Base-by-base conservation (phyloP, 2,888 invertebrate species). In the Yponomeuta malinellus region DNA sequence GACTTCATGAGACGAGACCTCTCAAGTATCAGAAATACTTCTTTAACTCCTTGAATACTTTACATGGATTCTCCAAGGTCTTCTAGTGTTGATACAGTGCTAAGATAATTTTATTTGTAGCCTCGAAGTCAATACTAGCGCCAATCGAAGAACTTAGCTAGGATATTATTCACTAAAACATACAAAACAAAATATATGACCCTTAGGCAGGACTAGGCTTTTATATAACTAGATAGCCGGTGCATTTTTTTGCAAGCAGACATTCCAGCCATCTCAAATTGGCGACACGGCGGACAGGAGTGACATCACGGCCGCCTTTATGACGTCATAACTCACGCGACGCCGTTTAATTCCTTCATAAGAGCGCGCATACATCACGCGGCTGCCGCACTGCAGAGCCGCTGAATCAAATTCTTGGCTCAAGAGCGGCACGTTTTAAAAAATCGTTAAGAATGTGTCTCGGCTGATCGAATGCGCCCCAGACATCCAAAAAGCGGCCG, bases 321-420 rank as follows among this genome's bases (percentile, higher is more conserved):
- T 83, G 78, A 81, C 79, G 78, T 79, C 83, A 79, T 85, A 85
- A 83, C 78, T 86, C 83, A 84, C 76, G 72, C 70, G 74, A 69
- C 68, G 79, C 83, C 79, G 81, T 85, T 84, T 84, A 85, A 85
- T 85, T 85, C 78, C 79, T 78, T 79, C 80, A 81, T 81, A 84
- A 83, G 82, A 82, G 77, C 81, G 76, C 48, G 78, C 81, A 82
- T 86, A 79, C 78, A 83, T 85, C 85, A 85, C 74, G 72, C 68
- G 72, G 52, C 52, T 71, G 77, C 72, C 73, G 73, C 75, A 74
- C 72, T 76, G 77, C 78, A 78, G 73, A 71, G 68, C 33, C 71
- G 43, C 48, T 71, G 70, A 69, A 71, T 73, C 59, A 66, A 70
- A 66, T 65, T 66, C 68, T 69, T 68, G 71, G 68, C 68, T 68